phyloP scores from a whole-genome alignment of 1,140 invertebrate species.

The Drosophila nigromelanica region DNA sequence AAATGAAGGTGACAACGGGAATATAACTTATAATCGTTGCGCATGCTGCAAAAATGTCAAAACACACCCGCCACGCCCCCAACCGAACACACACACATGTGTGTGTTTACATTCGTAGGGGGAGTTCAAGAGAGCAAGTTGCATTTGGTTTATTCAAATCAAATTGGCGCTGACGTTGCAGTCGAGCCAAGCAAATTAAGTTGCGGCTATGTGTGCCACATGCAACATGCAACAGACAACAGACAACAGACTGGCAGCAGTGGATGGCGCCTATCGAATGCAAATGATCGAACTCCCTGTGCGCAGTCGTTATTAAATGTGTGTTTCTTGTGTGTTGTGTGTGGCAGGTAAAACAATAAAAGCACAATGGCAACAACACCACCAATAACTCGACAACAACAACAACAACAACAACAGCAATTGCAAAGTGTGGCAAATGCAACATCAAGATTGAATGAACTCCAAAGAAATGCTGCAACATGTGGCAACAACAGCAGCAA shows the following conservation, averaged over 20 bases:
- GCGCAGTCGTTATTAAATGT: constrained; percentile 66
- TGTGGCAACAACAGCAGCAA: constrained; percentile 64
- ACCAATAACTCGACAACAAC: constrained; percentile 1
- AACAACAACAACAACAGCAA: constrained; percentile 20
- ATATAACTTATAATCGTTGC: constrained; percentile 76
- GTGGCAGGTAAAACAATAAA: constrained; percentile 54
- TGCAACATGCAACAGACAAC: too few relatives aligned
- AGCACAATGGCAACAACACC: constrained; percentile 1
- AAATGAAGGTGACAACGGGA: constrained; percentile 74
- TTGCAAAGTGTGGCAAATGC: constrained; percentile 58
- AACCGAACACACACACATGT: constrained; percentile 11
- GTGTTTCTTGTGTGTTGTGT: constrained; percentile 43
- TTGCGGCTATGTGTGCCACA: constrained; percentile 65
- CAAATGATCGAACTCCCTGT: constrained; percentile 64
- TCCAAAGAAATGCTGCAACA: constrained; percentile 78
- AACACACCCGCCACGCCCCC: constrained; percentile 61
- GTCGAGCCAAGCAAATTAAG: constrained; percentile 70
- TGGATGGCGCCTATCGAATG: constrained; percentile 68
- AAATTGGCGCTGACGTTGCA: constrained; percentile 62
- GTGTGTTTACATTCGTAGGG: constrained; percentile 15
- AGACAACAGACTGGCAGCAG: constrained; percentile 26
- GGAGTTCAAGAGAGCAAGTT: constrained; percentile 66
- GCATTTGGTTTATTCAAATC: constrained; percentile 68
- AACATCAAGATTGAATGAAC: constrained; percentile 71
- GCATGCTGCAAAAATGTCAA: constrained; percentile 74